A percentile compares a stretch with the other conserved stretches of the same genome.
These are phyloP conservation scores for Epizoanthus ramosus DNA, from an alignment of 92 coral and sea anemone species.

Conservation along the genomic window DNA sequence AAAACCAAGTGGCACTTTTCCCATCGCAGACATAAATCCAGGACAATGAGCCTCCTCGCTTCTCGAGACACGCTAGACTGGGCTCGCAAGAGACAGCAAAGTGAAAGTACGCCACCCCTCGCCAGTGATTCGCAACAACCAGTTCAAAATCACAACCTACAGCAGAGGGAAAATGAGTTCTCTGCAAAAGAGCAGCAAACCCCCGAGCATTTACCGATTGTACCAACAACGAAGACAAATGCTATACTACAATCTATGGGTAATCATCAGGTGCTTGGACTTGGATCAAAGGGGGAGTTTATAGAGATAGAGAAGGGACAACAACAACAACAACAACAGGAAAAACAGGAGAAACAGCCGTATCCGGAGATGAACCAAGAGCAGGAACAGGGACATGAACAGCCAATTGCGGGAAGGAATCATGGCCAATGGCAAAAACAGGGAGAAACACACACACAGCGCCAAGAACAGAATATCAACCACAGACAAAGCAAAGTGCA, in stretches of 20 bases:
- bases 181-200: background rate
- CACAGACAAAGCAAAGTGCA: background rate
- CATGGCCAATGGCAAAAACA: background rate
- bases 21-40: slow-evolving; percentile 16
- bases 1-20: background rate
- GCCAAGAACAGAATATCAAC: too few species aligned
- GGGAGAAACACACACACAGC: background rate
- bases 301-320: background rate
- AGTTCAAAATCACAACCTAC: background rate
- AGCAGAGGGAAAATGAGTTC: background rate
- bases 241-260: background rate
- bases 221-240: background rate
- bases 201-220: background rate
- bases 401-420: background rate
- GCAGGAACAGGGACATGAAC: background rate
- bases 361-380: background rate
- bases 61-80: slow-evolving; percentile 1
- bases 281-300: background rate
- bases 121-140: background rate
- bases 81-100: slow-evolving; percentile 34
- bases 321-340: background rate
- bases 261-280: background rate
- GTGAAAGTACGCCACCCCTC: background rate
- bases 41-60: background rate
- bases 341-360: background rate